Percentiles rank a stretch among this genome's conserved stretches.
Evolutionary conservation across 2,113 vertebrate species (phyloP).

Genomic region (Forbesichthys papilliferus): DNA sequence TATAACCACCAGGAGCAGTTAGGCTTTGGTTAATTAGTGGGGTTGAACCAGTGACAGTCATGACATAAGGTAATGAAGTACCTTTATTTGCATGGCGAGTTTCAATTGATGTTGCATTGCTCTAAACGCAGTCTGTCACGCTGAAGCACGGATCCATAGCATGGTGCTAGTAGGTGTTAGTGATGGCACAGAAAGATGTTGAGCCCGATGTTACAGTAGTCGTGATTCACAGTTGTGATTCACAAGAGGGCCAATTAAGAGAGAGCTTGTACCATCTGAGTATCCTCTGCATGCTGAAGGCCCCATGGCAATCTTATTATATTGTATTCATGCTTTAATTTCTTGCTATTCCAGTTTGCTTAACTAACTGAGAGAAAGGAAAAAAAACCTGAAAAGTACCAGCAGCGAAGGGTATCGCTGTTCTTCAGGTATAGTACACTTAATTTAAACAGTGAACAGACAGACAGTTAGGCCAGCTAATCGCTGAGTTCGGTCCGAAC

Average conservation of each 20-base stretch:
- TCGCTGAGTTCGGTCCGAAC: too few relatives aligned
- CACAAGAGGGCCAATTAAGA: constrained; percentile 15
- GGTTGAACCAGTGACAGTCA: too few relatives aligned
- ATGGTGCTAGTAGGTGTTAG: too few relatives aligned
- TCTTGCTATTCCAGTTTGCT: too few relatives aligned
- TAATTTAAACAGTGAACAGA: too few relatives aligned
- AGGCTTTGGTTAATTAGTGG: too few relatives aligned
- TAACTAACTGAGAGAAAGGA: neutral
- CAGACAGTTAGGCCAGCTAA: too few relatives aligned
- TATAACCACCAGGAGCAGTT: too few relatives aligned
- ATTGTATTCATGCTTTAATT: too few relatives aligned
- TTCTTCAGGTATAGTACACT: neutral
- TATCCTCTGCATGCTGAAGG: too few relatives aligned
- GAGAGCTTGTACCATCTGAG: neutral
- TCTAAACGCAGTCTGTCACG: constrained; percentile 12
- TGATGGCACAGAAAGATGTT: neutral
- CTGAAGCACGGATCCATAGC: neutral
- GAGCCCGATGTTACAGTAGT: neutral
- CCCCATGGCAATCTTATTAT: too few relatives aligned
- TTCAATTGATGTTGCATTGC: neutral
- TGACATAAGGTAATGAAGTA: too few relatives aligned
- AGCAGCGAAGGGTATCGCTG: neutral
- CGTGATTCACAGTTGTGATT: neutral
- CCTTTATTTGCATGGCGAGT: neutral
- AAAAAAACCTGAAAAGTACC: neutral